These are phyloP conservation scores for Champsocephalus esox DNA, from an alignment of 2,797 vertebrate species.

Conservation along the genomic window DNA sequence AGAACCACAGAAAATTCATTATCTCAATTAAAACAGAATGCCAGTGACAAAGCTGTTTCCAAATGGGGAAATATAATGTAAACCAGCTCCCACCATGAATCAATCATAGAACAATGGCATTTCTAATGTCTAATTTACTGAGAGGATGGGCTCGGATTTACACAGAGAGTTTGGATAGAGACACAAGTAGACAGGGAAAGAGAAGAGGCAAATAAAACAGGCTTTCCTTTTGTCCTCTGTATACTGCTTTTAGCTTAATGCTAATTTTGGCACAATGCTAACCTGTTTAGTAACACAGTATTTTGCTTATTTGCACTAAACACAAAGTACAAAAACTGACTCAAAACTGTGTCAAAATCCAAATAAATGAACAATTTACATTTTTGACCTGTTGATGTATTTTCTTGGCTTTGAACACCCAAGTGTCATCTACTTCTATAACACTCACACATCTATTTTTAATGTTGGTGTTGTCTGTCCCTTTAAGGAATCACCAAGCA, in stretches of 20 bases:
- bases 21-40: conserved; percentile 66
- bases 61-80: conserved; percentile 26
- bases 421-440: no score
- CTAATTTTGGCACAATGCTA: background rate
- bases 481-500: no score
- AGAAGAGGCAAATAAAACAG: background rate
- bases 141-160: background rate
- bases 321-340: no score
- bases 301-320: no score
- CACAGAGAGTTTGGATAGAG: background rate
- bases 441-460: no score
- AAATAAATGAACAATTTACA: background rate
- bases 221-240: no score
- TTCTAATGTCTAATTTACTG: conserved; percentile 5
- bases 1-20: conserved; percentile 56
- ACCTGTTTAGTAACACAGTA: background rate
- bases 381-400: background rate
- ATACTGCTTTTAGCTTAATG: background rate
- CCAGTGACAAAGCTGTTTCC: conserved; percentile 42
- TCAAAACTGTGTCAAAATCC: no score
- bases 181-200: background rate
- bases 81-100: conserved; percentile 40
- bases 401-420: no score
- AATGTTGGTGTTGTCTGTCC: no score
- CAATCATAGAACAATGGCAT: conserved; percentile 36